Percentiles rank a stretch among this genome's conserved stretches.
Evolutionary conservation across 2,888 invertebrate species (phyloP).

Genomic region (Crematogaster levior): DNA sequence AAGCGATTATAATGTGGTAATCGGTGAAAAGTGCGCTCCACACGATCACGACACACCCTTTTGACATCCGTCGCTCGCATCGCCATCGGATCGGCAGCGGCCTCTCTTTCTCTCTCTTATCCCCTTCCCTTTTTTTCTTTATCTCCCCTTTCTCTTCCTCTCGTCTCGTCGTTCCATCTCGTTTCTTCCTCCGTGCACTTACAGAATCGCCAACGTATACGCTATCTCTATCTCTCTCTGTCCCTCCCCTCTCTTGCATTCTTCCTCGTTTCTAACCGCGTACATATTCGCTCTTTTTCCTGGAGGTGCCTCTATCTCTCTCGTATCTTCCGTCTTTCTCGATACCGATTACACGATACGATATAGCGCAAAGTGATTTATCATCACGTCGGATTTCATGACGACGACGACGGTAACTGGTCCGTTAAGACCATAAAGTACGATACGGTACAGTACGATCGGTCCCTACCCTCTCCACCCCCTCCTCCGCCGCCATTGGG

Average conservation of each 20-base stretch:
- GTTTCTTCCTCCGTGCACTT: constrained; percentile 40
- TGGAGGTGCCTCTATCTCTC: constrained; percentile 33
- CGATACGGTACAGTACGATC: constrained; percentile 53
- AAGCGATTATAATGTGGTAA: constrained; percentile 3
- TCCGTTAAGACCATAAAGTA: constrained; percentile 59
- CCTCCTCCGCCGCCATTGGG: constrained; percentile 59
- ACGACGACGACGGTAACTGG: constrained; percentile 62
- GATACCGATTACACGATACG: no score
- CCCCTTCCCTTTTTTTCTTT: constrained; percentile 45
- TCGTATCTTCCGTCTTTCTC: constrained; percentile 39
- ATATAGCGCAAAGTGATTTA: constrained; percentile 73
- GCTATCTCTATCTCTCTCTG: constrained; percentile 37
- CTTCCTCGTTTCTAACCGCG: constrained; percentile 22
- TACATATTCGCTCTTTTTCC: constrained; percentile 38
- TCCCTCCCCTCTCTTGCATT: constrained; percentile 51
- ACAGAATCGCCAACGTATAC: constrained; percentile 59
- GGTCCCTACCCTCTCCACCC: constrained; percentile 64
- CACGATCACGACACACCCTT: constrained; percentile 78
- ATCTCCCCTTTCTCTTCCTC: constrained; percentile 36
- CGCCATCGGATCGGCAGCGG: constrained; percentile 69
- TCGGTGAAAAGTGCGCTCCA: constrained; percentile 43
- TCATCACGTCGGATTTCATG: constrained; percentile 67
- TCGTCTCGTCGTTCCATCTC: constrained; percentile 9
- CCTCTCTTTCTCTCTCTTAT: constrained; percentile 16
- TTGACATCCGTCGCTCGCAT: constrained; percentile 78